Conservation (phyloP, 1,140 invertebrate species). For the Grapholita molesta region DNA sequence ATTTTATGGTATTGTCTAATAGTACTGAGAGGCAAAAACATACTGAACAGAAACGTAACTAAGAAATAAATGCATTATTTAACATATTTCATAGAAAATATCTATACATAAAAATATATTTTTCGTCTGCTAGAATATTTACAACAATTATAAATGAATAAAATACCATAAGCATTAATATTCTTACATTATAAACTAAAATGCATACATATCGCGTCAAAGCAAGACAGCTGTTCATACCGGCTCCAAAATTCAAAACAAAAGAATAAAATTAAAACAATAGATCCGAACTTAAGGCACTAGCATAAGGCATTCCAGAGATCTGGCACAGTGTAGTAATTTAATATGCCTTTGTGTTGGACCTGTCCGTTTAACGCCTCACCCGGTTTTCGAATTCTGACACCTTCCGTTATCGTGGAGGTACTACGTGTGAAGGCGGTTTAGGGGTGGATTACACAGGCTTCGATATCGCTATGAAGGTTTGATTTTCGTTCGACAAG, state of each 20-base stretch:
- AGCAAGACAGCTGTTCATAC: background rate
- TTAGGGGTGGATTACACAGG: slow-evolving; percentile 4
- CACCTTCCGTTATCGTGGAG: slow-evolving; percentile 27
- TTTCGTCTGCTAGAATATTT: background rate
- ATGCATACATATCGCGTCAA: background rate
- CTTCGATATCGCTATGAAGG: background rate
- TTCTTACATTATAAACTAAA: background rate
- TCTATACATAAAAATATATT: too few species aligned
- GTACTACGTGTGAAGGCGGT: slow-evolving; percentile 21
- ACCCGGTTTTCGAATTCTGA: slow-evolving; percentile 34
- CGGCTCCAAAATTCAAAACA: background rate
- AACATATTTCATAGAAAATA: too few species aligned
- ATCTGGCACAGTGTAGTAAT: slow-evolving; percentile 26
- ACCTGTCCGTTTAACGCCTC: slow-evolving; percentile 29
- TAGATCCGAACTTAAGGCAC: background rate
- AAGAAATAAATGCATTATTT: too few species aligned
- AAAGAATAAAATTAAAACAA: slow-evolving; percentile 10
- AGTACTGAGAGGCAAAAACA: too few species aligned
- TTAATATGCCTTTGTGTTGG: slow-evolving; percentile 39
- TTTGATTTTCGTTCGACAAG: background rate
- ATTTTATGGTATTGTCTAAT: too few species aligned
- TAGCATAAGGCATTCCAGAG: slow-evolving; percentile 4
- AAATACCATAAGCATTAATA: background rate
- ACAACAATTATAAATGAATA: background rate
- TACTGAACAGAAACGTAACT: too few species aligned